A percentile compares a stretch with the other conserved stretches of the same genome.
Conservation (phyloP, 1,140 invertebrate species). For the Scylla paramamosain region DNA sequence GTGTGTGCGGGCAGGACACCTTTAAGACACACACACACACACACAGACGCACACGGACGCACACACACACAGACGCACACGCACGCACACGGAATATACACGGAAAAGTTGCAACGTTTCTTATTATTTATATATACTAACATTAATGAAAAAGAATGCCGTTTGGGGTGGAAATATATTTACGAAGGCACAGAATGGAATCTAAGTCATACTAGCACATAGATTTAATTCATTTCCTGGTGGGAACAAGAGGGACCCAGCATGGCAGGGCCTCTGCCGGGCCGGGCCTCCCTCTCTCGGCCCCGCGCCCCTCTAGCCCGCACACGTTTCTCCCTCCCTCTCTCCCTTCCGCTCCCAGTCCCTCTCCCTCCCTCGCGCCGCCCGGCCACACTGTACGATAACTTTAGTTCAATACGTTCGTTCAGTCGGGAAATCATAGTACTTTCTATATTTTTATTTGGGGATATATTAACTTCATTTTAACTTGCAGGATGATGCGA, state of each 20-base stretch:
- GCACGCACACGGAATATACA: too few species aligned
- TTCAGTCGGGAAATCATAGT: conserved; percentile 32
- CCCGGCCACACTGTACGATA: not conserved
- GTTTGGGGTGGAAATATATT: conserved; percentile 40
- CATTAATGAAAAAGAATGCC: not conserved
- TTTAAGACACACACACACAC: conserved; percentile 38
- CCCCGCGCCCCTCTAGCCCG: conserved; percentile 59
- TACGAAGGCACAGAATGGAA: conserved; percentile 53
- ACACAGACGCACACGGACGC: not conserved
- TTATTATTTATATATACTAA: not conserved
- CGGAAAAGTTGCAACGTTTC: not conserved
- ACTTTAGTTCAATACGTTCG: conserved; percentile 65
- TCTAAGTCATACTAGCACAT: conserved; percentile 72
- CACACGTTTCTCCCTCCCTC: conserved; percentile 41
- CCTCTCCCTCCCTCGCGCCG: conserved; percentile 39
- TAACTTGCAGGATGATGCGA: not conserved
- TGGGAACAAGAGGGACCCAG: conserved; percentile 53
- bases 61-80: not conserved
- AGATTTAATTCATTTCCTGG: conserved; percentile 72
- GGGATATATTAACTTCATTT: not conserved
- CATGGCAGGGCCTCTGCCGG: conserved; percentile 2
- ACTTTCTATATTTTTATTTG: not conserved
- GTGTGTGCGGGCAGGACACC: conserved; percentile 24
- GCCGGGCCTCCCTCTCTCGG: conserved; percentile 33
- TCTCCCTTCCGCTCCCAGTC: conserved; percentile 26